Percentiles rank a stretch among this genome's conserved stretches.
phyloP scores from a whole-genome alignment of 2,113 vertebrate species.

The Hipposideros armiger region DNA sequence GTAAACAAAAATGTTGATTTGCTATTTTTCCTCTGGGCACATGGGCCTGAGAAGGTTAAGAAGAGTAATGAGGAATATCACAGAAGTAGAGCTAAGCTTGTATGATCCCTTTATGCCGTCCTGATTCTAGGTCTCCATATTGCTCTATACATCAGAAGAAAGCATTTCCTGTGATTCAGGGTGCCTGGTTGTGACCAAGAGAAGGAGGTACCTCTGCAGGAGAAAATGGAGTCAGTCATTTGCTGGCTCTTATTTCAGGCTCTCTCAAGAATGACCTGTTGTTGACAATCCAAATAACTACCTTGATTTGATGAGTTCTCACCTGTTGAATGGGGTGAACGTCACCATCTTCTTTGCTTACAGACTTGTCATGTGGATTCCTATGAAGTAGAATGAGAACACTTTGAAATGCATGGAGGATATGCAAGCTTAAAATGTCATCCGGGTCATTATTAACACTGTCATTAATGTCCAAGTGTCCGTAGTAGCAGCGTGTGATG shows the following conservation, averaged over 20 bases:
- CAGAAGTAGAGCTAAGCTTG: not conserved
- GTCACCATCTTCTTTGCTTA: not conserved
- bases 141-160: not conserved
- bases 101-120: not conserved
- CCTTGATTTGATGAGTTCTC: not conserved
- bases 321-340: not conserved
- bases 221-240: not conserved
- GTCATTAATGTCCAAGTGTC: not conserved
- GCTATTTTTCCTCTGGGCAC: not conserved
- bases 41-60: not conserved
- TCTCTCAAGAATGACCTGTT: not conserved
- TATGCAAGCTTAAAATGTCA: not conserved
- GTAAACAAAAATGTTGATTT: not conserved
- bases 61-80: not conserved
- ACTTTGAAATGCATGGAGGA: not conserved
- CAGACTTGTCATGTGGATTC: not conserved
- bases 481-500: not conserved
- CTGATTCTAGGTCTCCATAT: not conserved
- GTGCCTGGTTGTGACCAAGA: not conserved
- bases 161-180: not conserved
- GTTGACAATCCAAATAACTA: not conserved
- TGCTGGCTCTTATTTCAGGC: not conserved
- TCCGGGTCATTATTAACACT: not conserved
- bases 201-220: not conserved
- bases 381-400: not conserved